Evolutionary conservation across 2,888 invertebrate genomes (phyloP), one percentile per base, ranked within the genome.

Genomic region (Cordilura impudica): DNA sequence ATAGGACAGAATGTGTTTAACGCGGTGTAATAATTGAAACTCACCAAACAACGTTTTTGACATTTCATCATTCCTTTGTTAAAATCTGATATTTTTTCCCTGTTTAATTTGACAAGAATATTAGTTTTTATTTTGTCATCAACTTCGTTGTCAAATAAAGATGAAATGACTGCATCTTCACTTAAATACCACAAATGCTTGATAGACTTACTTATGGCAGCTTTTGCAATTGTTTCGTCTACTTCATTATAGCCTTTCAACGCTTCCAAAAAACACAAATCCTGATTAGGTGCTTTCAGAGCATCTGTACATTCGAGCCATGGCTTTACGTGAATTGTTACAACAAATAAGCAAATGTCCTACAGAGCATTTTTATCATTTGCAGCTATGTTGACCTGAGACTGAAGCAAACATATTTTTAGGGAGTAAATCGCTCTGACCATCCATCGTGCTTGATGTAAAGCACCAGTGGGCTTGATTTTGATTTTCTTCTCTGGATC

Each of bases 301-400:
- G 82, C 82, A 26, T 26, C 65, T 78, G 63, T 82, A 67, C 79
- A 84, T 79, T 77, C 78, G 23, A 84, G 74, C 77, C 81, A 81
- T 71, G 81, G 86, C 85, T 81, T 84, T 82, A 70, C 82, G 83
- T 67, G 81, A 56, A 75, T n/a, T n/a, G n/a, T n/a, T n/a, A n/a
- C n/a, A n/a, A n/a, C n/a, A n/a, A n/a, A n/a, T n/a, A n/a, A n/a
- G n/a, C n/a, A n/a, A n/a, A n/a, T n/a, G n/a, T n/a, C n/a, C n/a
- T n/a, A n/a, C n/a, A n/a, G n/a, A n/a, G 43, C 39, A 43, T 12
- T 43, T 43, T 39, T 60, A 23, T 43, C 58, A 19, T 39, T 35
- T 39, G 56, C 35, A 56, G 31, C 18, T 39, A 19, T 35, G 35
- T 39, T 56, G 39, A 56, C 18, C 39, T 56, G 35, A 7, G 23